phyloP scores from a whole-genome alignment of 2,113 vertebrate genomes.

The Aphyosemion australe region DNA sequence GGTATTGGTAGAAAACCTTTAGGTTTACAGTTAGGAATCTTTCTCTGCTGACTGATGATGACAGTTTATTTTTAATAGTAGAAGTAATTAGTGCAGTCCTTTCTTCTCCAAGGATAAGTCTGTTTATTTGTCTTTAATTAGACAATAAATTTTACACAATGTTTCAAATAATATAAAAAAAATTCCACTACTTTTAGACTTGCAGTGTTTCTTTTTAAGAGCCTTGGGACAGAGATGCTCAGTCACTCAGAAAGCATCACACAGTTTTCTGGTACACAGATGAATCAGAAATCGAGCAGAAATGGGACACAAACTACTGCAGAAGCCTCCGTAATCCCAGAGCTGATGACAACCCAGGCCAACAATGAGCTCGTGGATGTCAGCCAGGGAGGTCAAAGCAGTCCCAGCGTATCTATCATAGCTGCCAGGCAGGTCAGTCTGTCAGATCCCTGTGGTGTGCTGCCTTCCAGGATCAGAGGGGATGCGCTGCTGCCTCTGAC shows the following conservation, averaged over 20 bases:
- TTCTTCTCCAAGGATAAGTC: no score
- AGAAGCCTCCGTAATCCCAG: conserved; percentile 39
- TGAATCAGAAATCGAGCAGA: conserved; percentile 16
- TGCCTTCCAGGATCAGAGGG: conserved; percentile 55
- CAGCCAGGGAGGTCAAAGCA: conserved; percentile 59
- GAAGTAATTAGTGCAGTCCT: no score
- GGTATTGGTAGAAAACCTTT: no score
- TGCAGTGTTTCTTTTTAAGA: neutral
- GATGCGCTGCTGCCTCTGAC: conserved; percentile 52
- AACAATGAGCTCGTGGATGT: conserved; percentile 48
- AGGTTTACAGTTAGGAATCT: no score
- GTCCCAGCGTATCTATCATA: conserved; percentile 71
- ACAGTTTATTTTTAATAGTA: no score
- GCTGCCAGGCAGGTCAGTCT: conserved; percentile 69
- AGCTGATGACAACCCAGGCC: conserved; percentile 44
- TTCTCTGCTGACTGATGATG: no score
- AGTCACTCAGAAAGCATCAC: conserved; percentile 23
- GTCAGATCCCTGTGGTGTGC: conserved; percentile 63
- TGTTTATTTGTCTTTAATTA: no score
- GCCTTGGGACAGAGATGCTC: conserved; percentile 2
- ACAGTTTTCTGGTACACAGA: conserved; percentile 15
- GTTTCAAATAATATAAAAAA: neutral
- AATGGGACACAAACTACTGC: conserved; percentile 27
- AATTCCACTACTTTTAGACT: neutral
- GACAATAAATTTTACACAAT: no score